Evolutionary conservation across 2,797 vertebrate species (phyloP), one percentile per base, ranked within the genome.

Genomic region (Hippoglossus hippoglossus): DNA sequence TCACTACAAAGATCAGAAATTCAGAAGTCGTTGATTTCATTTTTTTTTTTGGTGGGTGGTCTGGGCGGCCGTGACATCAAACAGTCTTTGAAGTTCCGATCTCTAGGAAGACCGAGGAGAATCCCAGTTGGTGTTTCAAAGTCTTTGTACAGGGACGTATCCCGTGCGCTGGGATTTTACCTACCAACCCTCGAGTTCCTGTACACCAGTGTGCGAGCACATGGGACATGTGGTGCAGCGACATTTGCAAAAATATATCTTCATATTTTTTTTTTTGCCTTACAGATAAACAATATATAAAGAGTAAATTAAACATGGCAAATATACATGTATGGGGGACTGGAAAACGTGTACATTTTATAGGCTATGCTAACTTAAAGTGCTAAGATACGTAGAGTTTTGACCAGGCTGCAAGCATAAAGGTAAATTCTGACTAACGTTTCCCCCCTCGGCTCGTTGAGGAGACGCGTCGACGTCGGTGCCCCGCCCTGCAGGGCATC

Each of bases 181-280:
- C 62, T 53, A 5, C 15, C 12, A 71, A 74, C 64, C 61, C 68
- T 65, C 31, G 65, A 71, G 3, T 22, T 15, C 15, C 56, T 82
- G 3, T 80, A 77, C 76, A 89, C 55, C 55, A 28, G 69, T 79
- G 82, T 71, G 83, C 72, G 67, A 91, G 83, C 83, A 79, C 82
- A 46, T 61, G 70, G 75, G 74, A 72, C 76, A 59, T 31, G 78
- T 80, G 78, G 79, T 62, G 79, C 60, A 15, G 76, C 67, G 19
- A 81, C 73, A 59, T 84, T 54, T 91, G 90, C 87, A 93, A 93
- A 93, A 93, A 93, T 93, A 92, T 87, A 92, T 89, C 69, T 81
- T 75, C 71, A 69, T 80, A 64, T 57, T n/a, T 53, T 41, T 79
- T 80, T 80, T 88, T 90, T 89, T 82, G 81, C 83, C 79, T 77